A percentile compares a stretch with the other conserved stretches of the same genome.
Conservation (phyloP, 2,797 vertebrate species). For the Gymnoscopelus braueri region DNA sequence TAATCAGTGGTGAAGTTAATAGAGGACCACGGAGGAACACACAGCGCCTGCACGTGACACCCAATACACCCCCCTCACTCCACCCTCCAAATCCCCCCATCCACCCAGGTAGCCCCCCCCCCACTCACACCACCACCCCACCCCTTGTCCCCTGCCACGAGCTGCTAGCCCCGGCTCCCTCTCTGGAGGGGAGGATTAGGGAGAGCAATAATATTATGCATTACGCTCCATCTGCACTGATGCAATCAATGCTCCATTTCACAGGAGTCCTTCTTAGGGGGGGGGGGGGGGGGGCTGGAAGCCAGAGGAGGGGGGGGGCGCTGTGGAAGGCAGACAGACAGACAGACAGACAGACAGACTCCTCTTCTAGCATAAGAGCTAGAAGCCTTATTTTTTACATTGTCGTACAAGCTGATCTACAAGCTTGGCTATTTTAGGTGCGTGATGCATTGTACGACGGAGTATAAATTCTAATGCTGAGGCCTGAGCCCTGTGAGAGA, state of each 20-base stretch:
- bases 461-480: conserved; percentile 11
- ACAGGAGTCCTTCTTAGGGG: conserved; percentile 53
- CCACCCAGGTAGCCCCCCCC: too few species aligned
- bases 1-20: conserved; percentile 56
- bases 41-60: neutral
- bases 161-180: conserved; percentile 35
- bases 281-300: conserved; percentile 13
- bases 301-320: conserved; percentile 23
- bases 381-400: too few species aligned
- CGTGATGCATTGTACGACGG: too few species aligned
- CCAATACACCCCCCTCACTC: too few species aligned
- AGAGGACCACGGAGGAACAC: conserved; percentile 38
- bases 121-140: too few species aligned
- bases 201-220: conserved; percentile 72
- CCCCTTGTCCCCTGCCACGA: conserved; percentile 1
- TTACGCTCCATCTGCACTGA: conserved; percentile 64
- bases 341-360: conserved; percentile 19
- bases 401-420: too few species aligned
- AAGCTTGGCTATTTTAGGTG: too few species aligned
- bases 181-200: conserved; percentile 39
- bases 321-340: neutral
- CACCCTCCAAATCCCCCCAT: too few species aligned
- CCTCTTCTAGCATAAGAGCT: too few species aligned
- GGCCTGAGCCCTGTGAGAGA: conserved; percentile 55
- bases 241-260: conserved; percentile 76